phyloP scores from a whole-genome alignment of 2,113 vertebrate genomes.

The Apeltes quadracus region DNA sequence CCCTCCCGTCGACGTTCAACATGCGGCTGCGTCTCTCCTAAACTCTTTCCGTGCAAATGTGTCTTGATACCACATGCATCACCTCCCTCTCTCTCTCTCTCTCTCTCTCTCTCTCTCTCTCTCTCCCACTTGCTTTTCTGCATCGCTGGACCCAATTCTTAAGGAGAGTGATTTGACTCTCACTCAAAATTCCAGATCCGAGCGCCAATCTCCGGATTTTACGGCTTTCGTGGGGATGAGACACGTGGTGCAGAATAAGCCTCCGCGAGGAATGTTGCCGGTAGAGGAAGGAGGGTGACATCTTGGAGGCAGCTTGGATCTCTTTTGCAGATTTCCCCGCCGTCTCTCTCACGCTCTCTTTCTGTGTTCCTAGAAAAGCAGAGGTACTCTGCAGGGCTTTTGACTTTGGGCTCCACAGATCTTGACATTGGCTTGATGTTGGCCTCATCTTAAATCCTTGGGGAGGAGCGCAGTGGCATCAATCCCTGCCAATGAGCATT shows the following conservation, averaged over 20 bases:
- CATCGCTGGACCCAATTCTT: conserved; percentile 54
- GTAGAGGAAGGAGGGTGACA: conserved; percentile 41
- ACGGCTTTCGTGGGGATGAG: conserved; percentile 73
- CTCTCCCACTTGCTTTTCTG: background rate
- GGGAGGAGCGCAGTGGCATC: conserved; percentile 53
- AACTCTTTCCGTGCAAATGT: conserved; percentile 7
- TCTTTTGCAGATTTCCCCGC: conserved; percentile 59
- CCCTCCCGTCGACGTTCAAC: conserved; percentile 29
- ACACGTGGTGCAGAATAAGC: conserved; percentile 60
- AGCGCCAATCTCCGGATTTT: conserved; percentile 70
- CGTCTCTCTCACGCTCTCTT: conserved; percentile 46
- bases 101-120: background rate
- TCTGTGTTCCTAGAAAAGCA: conserved; percentile 42
- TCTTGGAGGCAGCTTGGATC: conserved; percentile 58
- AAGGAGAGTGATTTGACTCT: conserved; percentile 69
- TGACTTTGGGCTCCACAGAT: conserved; percentile 67
- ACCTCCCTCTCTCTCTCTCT: background rate
- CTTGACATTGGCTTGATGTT: conserved; percentile 72
- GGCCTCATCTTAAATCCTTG: conserved; percentile 66
- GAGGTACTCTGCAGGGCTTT: conserved; percentile 45
- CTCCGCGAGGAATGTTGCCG: conserved; percentile 62
- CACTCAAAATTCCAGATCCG: conserved; percentile 73
- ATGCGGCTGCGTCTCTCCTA: conserved; percentile 1
- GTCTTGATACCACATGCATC: conserved; percentile 9
- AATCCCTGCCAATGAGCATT: conserved; percentile 70